Base-by-base conservation (phyloP, 2,797 vertebrate species). In the Toxotes lorentzi region DNA sequence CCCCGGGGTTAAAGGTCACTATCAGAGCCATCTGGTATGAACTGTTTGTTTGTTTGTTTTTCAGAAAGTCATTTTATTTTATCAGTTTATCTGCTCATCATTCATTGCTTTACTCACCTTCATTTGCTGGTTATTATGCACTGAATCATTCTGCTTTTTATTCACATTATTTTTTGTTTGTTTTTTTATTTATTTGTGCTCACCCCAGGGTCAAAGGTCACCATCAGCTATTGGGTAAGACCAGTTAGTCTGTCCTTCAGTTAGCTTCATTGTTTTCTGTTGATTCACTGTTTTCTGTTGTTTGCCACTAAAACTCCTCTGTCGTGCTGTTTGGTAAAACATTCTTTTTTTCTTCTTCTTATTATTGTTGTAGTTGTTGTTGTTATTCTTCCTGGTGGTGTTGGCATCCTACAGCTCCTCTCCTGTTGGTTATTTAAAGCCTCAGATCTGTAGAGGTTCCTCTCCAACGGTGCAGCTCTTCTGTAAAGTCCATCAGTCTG, bases 1-100 rank as follows among this genome's bases (percentile, higher is more conserved):
- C 98, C 0, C 98, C 97, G 0, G 98, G 97, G 67, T 94, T 99
- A 77, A 99, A 99, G 96, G 97, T 97, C 92, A 97, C 97, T 94
- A 99, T 99, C 94, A 94, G 98, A 88, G 97, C 97, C 4, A 96
- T 99, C 88, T 99, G 98, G 98, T 99, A 96, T 92, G 96, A 88
- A 47, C 53, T 2, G 48, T 50, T 59, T 21, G 35, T 47, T 68
- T 30, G 8, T 6, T 65, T 7, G 27, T 1, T 51, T 72, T 45
- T 35, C 11, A 30, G n/a, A 48, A 4, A 30, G 23, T 60, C 21
- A 59, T 67, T 83, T 78, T 2, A 14, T 41, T 70, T 54, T 4
- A 21, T 65, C 24, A 21, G 19, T 43, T 61, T 17, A 70, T 75
- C 56, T 57, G 38, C n/a, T 69, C 40, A 59, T 79, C 77, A 63